Conservation (phyloP, 1,140 invertebrate genomes). For the Sycophila sp. region DNA sequence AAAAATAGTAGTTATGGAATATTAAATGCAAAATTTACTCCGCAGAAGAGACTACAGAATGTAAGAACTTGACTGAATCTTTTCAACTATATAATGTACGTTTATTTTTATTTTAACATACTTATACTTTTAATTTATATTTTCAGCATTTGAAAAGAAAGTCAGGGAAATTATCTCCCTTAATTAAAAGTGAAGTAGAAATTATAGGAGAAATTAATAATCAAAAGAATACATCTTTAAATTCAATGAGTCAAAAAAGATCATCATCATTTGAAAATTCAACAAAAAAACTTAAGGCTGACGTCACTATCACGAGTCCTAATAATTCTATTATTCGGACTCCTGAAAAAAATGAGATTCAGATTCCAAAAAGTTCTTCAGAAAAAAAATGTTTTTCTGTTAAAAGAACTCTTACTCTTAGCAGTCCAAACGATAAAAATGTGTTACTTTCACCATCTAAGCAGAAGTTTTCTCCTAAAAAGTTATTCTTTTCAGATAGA, state of each 20-base stretch:
- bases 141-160: neutral
- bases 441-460: neutral
- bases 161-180: neutral
- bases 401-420: neutral
- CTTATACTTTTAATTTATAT: neutral
- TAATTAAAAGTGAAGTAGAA: constrained; percentile 11
- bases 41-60: neutral
- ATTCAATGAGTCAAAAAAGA: neutral
- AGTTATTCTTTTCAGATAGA: constrained; percentile 35
- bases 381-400: neutral
- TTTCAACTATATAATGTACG: too few relatives aligned
- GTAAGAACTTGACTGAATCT: neutral
- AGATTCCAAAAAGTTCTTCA: neutral
- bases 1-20: constrained; percentile 12
- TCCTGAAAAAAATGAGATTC: neutral
- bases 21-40: neutral
- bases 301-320: neutral
- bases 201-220: too few relatives aligned
- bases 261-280: neutral
- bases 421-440: neutral
- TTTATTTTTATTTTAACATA: neutral
- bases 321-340: neutral
- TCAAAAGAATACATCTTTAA: neutral
- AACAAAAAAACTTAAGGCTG: constrained; percentile 8
- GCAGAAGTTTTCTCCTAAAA: constrained; percentile 9